Evolutionary conservation across 2,113 vertebrate genomes (phyloP).

Genomic region (Colistium nudipinnis): DNA sequence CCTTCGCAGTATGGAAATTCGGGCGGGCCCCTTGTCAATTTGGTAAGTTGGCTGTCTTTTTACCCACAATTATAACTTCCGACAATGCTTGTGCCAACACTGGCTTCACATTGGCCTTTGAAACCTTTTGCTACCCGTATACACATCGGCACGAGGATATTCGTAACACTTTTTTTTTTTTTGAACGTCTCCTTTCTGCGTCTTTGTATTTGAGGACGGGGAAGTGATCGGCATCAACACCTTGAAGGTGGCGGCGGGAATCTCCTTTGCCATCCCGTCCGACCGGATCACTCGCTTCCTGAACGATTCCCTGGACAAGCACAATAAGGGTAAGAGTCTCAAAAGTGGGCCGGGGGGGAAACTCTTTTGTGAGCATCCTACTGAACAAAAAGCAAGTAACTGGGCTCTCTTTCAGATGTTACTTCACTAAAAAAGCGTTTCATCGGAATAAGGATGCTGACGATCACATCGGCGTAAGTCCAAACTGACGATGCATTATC

Average conservation of each 20-base stretch:
- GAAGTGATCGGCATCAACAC: conserved; percentile 98
- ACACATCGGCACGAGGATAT: too few species aligned
- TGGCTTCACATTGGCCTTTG: neutral
- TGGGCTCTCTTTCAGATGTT: conserved; percentile 77
- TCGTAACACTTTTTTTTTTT: too few species aligned
- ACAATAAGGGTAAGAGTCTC: conserved; percentile 84
- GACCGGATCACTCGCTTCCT: conserved; percentile 91
- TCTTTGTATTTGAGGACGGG: conserved; percentile 83
- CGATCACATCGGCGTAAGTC: conserved; percentile 89
- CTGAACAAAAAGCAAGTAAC: conserved; percentile 3
- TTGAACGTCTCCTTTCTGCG: neutral
- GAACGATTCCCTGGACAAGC: conserved; percentile 86
- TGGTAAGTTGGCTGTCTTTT: conserved; percentile 80
- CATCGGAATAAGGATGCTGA: conserved; percentile 93
- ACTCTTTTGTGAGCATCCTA: neutral
- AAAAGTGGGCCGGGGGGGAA: too few species aligned
- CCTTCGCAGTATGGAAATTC: conserved; percentile 91
- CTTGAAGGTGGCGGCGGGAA: conserved; percentile 92
- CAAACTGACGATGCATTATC: neutral
- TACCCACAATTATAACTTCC: neutral
- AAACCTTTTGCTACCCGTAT: too few species aligned
- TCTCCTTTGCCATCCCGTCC: conserved; percentile 95
- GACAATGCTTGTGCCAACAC: neutral
- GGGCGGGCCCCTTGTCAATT: conserved; percentile 93
- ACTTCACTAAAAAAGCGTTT: conserved; percentile 89